Percentiles rank a stretch among this genome's conserved stretches.
phyloP scores from a whole-genome alignment of 2,888 invertebrate species.

The Sminthurinus aureus region DNA sequence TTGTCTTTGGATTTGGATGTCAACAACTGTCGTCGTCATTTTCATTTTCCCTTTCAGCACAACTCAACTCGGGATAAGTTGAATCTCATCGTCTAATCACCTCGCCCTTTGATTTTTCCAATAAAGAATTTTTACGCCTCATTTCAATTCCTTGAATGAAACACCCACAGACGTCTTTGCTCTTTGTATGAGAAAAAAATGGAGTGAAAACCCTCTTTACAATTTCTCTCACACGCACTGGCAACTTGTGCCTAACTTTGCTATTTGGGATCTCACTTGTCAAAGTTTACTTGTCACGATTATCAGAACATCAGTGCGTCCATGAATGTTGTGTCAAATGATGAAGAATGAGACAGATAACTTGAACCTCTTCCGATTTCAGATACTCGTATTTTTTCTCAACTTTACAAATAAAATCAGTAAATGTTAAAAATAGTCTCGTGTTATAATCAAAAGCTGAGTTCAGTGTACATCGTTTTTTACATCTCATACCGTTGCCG shows the following conservation, averaged over 20 bases:
- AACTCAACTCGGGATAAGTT: background rate
- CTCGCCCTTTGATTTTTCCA: constrained; percentile 14
- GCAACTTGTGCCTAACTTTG: constrained; percentile 28
- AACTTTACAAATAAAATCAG: background rate
- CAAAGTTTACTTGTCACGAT: background rate
- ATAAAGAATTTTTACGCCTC: constrained; percentile 15
- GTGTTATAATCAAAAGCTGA: background rate
- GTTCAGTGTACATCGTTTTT: no score
- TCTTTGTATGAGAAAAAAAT: background rate
- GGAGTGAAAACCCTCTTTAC: background rate
- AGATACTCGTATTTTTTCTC: background rate
- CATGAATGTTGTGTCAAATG: background rate
- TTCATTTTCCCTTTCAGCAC: background rate
- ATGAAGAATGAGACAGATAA: background rate
- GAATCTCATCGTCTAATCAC: background rate
- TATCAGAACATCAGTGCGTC: background rate
- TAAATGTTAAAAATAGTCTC: background rate
- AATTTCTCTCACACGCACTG: background rate
- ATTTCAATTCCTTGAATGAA: constrained; percentile 21
- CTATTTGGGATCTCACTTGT: background rate
- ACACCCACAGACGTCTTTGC: background rate
- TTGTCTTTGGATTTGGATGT: background rate
- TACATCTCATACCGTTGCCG: no score
- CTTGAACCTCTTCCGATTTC: background rate
- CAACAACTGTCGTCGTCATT: background rate